Percentiles rank a stretch among this genome's conserved stretches.
phyloP scores from a whole-genome alignment of 2,113 vertebrate genomes.

The Ailuropoda melanoleuca region DNA sequence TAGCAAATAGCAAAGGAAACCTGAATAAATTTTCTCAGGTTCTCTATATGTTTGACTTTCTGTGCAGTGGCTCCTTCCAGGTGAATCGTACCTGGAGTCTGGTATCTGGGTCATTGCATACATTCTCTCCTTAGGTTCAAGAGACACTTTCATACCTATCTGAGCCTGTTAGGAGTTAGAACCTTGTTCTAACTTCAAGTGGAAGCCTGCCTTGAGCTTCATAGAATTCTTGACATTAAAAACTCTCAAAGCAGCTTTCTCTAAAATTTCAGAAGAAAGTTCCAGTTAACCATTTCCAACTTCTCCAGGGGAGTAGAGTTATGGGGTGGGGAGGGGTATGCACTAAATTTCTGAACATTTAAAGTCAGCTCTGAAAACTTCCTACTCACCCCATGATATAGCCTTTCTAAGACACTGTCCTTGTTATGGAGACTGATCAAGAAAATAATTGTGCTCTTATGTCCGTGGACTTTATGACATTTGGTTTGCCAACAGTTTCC shows the following conservation, averaged over 20 bases:
- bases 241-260: neutral
- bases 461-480: neutral
- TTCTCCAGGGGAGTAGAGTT: neutral
- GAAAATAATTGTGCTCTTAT: neutral
- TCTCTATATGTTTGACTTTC: neutral
- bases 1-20: neutral
- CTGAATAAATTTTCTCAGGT: neutral
- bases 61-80: neutral
- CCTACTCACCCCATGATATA: neutral
- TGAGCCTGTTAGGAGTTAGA: neutral
- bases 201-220: neutral
- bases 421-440: neutral
- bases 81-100: neutral
- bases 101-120: too few relatives aligned
- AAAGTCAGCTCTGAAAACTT: neutral
- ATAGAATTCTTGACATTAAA: neutral
- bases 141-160: neutral
- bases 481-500: neutral
- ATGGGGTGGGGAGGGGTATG: neutral
- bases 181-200: neutral
- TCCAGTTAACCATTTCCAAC: neutral
- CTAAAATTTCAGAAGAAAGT: neutral
- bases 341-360: neutral
- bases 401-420: neutral
- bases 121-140: neutral